Base-by-base conservation (phyloP, 2,888 invertebrate species). In the Metopia argyrocephala region DNA sequence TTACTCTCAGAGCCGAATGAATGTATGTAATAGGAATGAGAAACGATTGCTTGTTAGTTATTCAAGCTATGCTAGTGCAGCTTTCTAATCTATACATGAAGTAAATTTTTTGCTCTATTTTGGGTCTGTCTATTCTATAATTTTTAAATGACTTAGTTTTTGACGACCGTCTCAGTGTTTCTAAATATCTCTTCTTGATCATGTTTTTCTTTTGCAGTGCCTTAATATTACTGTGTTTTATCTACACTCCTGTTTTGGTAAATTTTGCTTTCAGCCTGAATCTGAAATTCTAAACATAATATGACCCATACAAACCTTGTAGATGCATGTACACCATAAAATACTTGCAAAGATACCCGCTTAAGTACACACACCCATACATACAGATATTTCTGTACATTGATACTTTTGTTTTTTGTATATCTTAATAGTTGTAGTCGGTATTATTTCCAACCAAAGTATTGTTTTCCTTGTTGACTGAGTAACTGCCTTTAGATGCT, bases 391-490 rank as follows among this genome's bases (percentile, higher is more conserved):
- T n/a, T 54, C 3, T 27, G 7, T 38, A 70, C 23, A 28, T 57
- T 65, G 46, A 64, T 48, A 27, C 70, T 48, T 46, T 71, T 66
- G 31, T 12, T 12, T 12, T 31, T 12, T 31, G 0, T 38, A 38
- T 38, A 38, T 38, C 15, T 38, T 38, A 38, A 38, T 38, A 38
- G 38, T 38, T 15, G 38, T 2, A 38, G 15, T 3, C 12, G 38
- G 38, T 38, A 38, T 38, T 38, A 38, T 38, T 38, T 9, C 38
- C 12, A 38, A 38, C 9, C 12, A 12, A 38, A 28, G 71, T 57
- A 56, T 64, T 69, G 69, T 64, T 69, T 52, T 66, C 61, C 48
- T 56, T 56, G 66, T 78, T 73, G 54, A 61, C 73, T 78, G 54
- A 38, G 38, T 38, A 4, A 15, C 15, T 38, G 38, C 15, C 2